A percentile compares a stretch with the other conserved stretches of the same genome.
phyloP scores from a whole-genome alignment of 2,113 vertebrate species.

The Urocitellus parryii region DNA sequence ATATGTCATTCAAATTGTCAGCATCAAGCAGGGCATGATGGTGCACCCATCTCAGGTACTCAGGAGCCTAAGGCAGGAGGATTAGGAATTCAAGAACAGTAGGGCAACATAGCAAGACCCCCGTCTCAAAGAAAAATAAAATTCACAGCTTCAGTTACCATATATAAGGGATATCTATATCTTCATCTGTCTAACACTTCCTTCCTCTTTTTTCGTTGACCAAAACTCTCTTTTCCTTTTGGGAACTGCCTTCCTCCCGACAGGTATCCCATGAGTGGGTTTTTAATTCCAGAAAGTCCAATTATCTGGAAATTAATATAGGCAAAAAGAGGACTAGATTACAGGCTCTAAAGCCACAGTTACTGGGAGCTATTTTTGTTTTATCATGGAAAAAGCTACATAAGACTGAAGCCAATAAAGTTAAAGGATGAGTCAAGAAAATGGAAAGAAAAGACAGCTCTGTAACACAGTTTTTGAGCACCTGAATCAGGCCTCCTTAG shows the following conservation, averaged over 20 bases:
- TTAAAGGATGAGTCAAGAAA: neutral
- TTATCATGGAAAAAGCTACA: neutral
- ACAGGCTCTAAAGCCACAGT: neutral
- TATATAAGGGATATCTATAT: neutral
- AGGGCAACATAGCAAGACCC: no score
- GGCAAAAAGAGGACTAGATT: neutral
- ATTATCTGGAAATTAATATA: neutral
- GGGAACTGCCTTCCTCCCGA: neutral
- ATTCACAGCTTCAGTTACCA: neutral
- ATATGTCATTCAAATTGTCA: neutral
- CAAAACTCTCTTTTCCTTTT: neutral
- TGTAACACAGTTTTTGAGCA: neutral
- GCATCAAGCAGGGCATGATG: neutral
- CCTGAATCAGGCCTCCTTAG: neutral
- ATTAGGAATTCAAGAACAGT: no score
- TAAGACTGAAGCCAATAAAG: neutral
- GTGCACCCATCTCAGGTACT: no score
- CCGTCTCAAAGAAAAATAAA: neutral
- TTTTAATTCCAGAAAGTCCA: neutral
- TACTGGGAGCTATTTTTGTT: neutral
- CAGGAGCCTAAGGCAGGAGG: no score
- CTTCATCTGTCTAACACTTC: neutral
- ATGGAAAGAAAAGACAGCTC: neutral
- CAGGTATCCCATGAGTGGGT: neutral
- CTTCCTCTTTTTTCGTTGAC: neutral